Base-by-base conservation (phyloP, 2,888 invertebrate species). In the Watsonalla cultraria region DNA sequence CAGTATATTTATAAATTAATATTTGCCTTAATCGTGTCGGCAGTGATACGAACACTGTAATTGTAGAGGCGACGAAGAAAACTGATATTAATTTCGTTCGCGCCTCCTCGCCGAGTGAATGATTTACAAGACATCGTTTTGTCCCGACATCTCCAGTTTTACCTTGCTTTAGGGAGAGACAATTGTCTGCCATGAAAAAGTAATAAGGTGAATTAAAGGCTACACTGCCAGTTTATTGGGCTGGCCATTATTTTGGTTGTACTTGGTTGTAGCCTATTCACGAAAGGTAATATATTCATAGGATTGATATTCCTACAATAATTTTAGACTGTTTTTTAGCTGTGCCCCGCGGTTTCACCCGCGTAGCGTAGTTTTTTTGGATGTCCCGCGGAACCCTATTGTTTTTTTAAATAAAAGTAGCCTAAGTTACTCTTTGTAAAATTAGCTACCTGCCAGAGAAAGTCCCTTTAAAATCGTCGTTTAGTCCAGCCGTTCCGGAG, bases 11-110 rank as follows among this genome's bases (percentile, higher is more conserved):
- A 5, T 13, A 2, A 2, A 7, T 24, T 72, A 71, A 35, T 86
- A 84, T 82, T 63, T 80, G 78, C 11, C 54, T 57, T 64, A 74
- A 75, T 78, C 70, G 68, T 60, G 61, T 55, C 60, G 60, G 72
- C 86, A 86, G 84, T 88, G 86, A 86, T 88, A 87, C 86, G 82
- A 82, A 74, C 79, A 72, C 66, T 76, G 84, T 88, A 88, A 89
- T 89, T 86, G 88, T 74, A 68, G 66, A 64, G 71, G 78, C 78
- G 84, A 84, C 83, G 82, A 76, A 86, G 82, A 84, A 85, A 86
- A 86, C 80, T 79, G 85, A 82, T 89, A 90, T 88, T 84, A 85
- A 84, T 84, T 82, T 71, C 75, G 75, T 76, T 80, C 76, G 72
- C 78, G 75, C 77, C 68, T 71, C 71, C 75, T 62, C 49, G 47